Conservation (phyloP, 2,888 invertebrate species). For the Rotaria macrura region DNA sequence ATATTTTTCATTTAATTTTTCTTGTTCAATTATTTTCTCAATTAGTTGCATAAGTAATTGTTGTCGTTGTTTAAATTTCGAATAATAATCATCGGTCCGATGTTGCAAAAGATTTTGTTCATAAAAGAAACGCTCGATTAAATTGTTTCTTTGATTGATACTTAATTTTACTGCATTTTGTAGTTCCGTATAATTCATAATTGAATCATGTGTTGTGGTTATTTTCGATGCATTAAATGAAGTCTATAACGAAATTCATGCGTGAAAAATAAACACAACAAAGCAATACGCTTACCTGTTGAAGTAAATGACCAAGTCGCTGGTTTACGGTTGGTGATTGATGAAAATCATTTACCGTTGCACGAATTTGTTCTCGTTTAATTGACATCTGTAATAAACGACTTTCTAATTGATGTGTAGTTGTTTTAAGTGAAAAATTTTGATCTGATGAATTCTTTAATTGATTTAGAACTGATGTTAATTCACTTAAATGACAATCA, state of each 20-base stretch:
- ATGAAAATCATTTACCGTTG: not conserved
- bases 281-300: not conserved
- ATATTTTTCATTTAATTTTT: not conserved
- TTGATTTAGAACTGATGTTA: not conserved
- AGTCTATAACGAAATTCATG: not conserved
- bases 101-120: not conserved
- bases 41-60: not conserved
- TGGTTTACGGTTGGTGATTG: not conserved
- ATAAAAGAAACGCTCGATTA: not conserved
- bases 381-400: not conserved
- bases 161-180: not conserved
- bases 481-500: not conserved
- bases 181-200: not conserved
- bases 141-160: not conserved
- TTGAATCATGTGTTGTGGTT: not conserved
- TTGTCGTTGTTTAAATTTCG: not conserved
- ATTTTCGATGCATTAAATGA: not conserved
- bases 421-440: not conserved
- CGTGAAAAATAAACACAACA: no score
- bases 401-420: not conserved
- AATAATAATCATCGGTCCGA: not conserved
- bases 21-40: not conserved
- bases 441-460: not conserved
- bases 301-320: not conserved
- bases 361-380: not conserved